A percentile compares a stretch with the other conserved stretches of the same genome.
phyloP scores from a whole-genome alignment of 2,888 invertebrate genomes.

The Hirtodrosophila cameraria region DNA sequence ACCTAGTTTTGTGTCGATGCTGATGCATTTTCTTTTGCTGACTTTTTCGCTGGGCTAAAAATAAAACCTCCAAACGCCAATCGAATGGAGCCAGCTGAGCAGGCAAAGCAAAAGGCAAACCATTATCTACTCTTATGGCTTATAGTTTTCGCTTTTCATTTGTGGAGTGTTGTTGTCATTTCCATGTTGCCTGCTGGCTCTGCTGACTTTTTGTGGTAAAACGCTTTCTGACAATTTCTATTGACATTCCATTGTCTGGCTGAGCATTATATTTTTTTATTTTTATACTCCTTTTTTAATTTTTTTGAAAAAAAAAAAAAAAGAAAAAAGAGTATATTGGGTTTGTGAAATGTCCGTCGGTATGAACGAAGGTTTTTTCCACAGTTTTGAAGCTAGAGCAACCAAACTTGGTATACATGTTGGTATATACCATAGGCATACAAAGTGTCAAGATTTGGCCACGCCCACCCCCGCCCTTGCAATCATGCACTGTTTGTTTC shows the following conservation, averaged over 20 bases:
- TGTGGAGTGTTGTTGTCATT: slow-evolving; percentile 29
- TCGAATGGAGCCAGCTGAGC: slow-evolving; percentile 13
- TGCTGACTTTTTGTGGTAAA: slow-evolving; percentile 24
- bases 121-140: slow-evolving; percentile 53
- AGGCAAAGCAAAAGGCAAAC: neutral
- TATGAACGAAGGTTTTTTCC: too few relatives aligned
- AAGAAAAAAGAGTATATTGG: too few relatives aligned
- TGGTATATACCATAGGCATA: too few relatives aligned
- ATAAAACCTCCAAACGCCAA: slow-evolving; percentile 51
- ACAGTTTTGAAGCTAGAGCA: too few relatives aligned
- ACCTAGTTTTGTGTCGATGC: slow-evolving; percentile 45
- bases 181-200: slow-evolving; percentile 1
- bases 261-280: too few relatives aligned
- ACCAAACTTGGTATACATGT: too few relatives aligned
- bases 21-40: slow-evolving; percentile 44
- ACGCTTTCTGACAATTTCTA: slow-evolving; percentile 29
- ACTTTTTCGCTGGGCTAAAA: slow-evolving; percentile 56
- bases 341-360: too few relatives aligned
- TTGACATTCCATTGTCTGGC: slow-evolving; percentile 39
- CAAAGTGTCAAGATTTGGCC: too few relatives aligned
- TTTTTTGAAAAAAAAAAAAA: too few relatives aligned
- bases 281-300: too few relatives aligned
- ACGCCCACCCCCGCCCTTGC: too few relatives aligned
- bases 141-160: slow-evolving; percentile 72
- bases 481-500: too few relatives aligned